Base-by-base conservation (phyloP, 2,888 invertebrate genomes). In the Macroteleia sp. region DNA sequence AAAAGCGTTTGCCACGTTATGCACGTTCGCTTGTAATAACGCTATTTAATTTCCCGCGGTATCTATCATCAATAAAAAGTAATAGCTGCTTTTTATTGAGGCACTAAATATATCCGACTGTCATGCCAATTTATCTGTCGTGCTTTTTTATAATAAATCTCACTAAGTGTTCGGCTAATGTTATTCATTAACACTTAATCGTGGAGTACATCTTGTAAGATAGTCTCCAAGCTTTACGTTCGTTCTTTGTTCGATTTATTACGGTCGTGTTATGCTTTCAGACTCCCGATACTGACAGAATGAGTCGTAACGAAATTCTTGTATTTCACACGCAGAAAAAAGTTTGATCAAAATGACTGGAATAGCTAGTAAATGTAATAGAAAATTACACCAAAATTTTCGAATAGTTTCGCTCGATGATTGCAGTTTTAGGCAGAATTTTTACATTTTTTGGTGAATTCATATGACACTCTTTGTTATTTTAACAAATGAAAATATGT, bases 51-150 rank as follows among this genome's bases (percentile, higher is more conserved):
- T 78, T 78, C 28, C 19, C 41, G 50, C 52, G 42, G 46, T 74
- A 75, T 78, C 78, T 61, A 57, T 56, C 74, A 74, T 74, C 74
- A 69, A 74, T 78, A 69, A 69, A 71, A 73, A 74, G 71, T 73
- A 77, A 69, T 69, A 69, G 67, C 46, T 6, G 52, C 62, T 62
- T 67, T 77, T 77, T 67, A 62, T 73, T 64, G 62, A 54, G 42
- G 10, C 17, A 71, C 67, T 69, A 69, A 77, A 73, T 69, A 69
- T 73, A 67, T 62, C 57, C 66, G 64, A 57, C 56, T 71, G 71
- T 73, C 77, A 67, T 44, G 50, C 28, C 62, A 57, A 62, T 69
- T 77, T 57, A 62, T 73, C 48, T 69, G 22, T 32, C 61, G 44
- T 67, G 59, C 46, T 39, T 59, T 67, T 77, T 77, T 71, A 54